Evolutionary conservation across 2,797 vertebrate genomes (phyloP).

Genomic region (Benthosema pterotum): DNA sequence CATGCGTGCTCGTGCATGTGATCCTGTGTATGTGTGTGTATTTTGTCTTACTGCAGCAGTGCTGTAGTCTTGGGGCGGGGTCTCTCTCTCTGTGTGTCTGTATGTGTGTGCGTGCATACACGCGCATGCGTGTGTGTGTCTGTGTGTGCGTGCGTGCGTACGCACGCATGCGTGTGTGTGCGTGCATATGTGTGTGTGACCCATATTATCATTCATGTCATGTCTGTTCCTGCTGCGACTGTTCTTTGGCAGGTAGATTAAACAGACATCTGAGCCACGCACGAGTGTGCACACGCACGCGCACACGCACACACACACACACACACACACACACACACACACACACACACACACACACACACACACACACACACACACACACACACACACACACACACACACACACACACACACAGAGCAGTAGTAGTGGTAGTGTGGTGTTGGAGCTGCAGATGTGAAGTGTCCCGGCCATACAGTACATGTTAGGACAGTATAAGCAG

Average conservation of each 20-base stretch:
- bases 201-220: constrained; percentile 42
- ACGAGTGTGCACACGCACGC: constrained; percentile 28
- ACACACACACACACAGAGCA: neutral
- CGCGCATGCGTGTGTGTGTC: no score
- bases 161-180: no score
- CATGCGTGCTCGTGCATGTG: constrained; percentile 12
- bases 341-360: neutral
- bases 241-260: constrained; percentile 44
- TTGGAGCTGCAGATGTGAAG: neutral
- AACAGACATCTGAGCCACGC: constrained; percentile 41
- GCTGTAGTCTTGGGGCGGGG: constrained; percentile 1
- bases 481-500: constrained; percentile 14
- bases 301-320: constrained; percentile 10
- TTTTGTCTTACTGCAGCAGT: constrained; percentile 3
- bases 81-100: neutral
- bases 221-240: constrained; percentile 30
- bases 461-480: constrained; percentile 6
- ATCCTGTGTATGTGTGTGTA: constrained; percentile 19
- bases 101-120: no score
- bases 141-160: no score
- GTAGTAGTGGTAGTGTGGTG: neutral
- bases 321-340: neutral
- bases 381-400: no score
- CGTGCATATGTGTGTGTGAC: neutral
- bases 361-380: neutral